These are phyloP conservation scores for Maniola hyperantus DNA, from an alignment of 2,888 invertebrate species.

Conservation along the genomic window DNA sequence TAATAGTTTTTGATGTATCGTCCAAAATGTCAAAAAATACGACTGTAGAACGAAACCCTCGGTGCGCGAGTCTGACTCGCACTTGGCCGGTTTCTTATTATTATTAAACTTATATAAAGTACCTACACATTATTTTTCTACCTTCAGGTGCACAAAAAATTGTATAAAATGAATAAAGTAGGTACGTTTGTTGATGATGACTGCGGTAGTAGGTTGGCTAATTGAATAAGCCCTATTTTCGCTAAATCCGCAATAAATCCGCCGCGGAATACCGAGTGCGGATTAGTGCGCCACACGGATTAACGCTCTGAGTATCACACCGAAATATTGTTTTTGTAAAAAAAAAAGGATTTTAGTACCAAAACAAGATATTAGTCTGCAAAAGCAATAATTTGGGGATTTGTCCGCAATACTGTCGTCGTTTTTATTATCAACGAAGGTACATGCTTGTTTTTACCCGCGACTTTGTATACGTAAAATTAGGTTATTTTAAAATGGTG, in stretches of 20 bases:
- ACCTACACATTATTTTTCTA: too few species aligned
- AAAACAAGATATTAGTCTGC: background rate
- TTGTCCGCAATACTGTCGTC: background rate
- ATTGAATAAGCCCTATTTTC: slow-evolving; percentile 37
- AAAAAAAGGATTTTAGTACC: background rate
- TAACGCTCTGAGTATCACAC: slow-evolving; percentile 26
- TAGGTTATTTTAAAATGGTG: too few species aligned
- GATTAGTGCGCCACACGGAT: slow-evolving; percentile 37
- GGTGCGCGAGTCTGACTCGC: too few species aligned
- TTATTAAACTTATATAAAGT: too few species aligned
- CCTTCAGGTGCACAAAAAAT: too few species aligned
- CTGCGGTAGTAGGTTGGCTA: slow-evolving; percentile 30
- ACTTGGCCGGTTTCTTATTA: too few species aligned
- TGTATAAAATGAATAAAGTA: background rate
- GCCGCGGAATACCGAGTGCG: slow-evolving; percentile 34
- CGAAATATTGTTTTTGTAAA: background rate
- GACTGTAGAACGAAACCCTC: too few species aligned
- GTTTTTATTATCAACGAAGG: background rate
- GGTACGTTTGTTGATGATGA: slow-evolving; percentile 5
- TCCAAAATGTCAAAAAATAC: too few species aligned
- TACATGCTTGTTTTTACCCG: too few species aligned
- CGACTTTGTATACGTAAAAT: too few species aligned
- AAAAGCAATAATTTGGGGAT: background rate
- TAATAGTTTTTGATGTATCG: too few species aligned
- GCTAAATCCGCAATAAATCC: slow-evolving; percentile 33